Base-by-base conservation (phyloP, 2,113 vertebrate species). In the Monopterus albus region DNA sequence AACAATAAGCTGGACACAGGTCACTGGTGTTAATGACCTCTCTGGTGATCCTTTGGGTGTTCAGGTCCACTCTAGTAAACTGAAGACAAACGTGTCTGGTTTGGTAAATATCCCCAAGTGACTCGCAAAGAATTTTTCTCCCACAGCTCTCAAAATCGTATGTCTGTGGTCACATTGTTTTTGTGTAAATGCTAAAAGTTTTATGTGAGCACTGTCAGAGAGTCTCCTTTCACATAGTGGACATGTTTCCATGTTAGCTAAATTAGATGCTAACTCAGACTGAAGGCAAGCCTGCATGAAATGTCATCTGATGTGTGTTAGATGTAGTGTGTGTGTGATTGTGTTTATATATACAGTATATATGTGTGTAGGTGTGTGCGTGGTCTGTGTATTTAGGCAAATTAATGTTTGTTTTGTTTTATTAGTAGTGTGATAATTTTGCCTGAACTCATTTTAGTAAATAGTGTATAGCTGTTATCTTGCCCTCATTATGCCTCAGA, bases 401-500 rank as follows among this genome's bases (percentile, higher is more conserved):
- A 79, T 84, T 49, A 40, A 56, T 75, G 61, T 86, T 85, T 74
- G 74, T 75, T n/a, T n/a, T n/a, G 45, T 77, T 87, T 70, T 50
- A 62, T 53, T 63, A 75, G 70, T 67, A 74, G 71, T 79, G 58
- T 69, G 57, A 80, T 87, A 73, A 83, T 84, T 82, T 83, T 57
- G 76, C 82, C 75, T 81, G 73, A 89, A 89, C 88, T 90, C 82
- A 74, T 76, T 86, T 81, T 29, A 72, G 86, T 86, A 89, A 91
- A 88, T 83, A n/a, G n/a, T n/a, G n/a, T n/a, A 86, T 81, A 86
- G 81, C 85, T 72, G 81, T 91, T 89, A 85, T 88, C 80, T 83
- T 80, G 61, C 69, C 78, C 42, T 71, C 74, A 83, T 90, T 86
- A 86, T 69, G 58, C 87, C 65, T 82, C 59, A 83, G 81, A 82